phyloP scores from a whole-genome alignment of 2,888 invertebrate genomes.

The Mayetiola destructor region DNA sequence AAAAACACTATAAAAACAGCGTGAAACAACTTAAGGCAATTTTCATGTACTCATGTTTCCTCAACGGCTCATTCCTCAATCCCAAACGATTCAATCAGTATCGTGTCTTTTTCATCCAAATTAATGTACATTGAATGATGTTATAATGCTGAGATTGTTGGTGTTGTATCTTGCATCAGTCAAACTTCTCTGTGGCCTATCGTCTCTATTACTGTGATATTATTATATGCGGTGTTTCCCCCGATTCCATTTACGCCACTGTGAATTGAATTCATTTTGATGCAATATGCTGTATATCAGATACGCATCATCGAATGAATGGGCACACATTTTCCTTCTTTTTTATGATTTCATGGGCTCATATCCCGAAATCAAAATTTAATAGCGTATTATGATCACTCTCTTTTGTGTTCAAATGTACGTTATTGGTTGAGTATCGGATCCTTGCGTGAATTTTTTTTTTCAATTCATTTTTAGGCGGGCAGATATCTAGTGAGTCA shows the following conservation, averaged over 20 bases:
- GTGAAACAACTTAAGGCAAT: conserved; percentile 16
- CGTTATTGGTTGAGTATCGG: conserved; percentile 3
- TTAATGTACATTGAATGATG: conserved; percentile 11
- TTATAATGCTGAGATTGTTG: conserved; percentile 8
- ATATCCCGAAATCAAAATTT: conserved; percentile 4
- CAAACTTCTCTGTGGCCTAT: background rate
- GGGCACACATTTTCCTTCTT: background rate
- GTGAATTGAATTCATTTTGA: background rate
- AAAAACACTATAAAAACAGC: conserved; percentile 16
- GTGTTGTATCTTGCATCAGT: no score
- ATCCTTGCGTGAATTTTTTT: no score
- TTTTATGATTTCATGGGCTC: conserved; percentile 1
- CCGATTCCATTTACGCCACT: no score
- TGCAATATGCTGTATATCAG: conserved; percentile 10
- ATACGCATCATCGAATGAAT: conserved; percentile 11
- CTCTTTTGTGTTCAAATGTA: conserved; percentile 10
- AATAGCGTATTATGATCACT: conserved; percentile 6
- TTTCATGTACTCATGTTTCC: conserved; percentile 14
- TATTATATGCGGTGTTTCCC: no score
- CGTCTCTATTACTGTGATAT: background rate
- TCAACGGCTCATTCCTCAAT: background rate
- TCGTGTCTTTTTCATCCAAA: background rate
- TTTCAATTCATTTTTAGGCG: no score
- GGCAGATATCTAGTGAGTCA: no score
- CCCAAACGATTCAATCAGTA: background rate